A percentile compares a stretch with the other conserved stretches of the same genome.
These are phyloP conservation scores for Venustaconcha ellipsiformis DNA, from an alignment of 1,140 invertebrate species.

Conservation along the genomic window DNA sequence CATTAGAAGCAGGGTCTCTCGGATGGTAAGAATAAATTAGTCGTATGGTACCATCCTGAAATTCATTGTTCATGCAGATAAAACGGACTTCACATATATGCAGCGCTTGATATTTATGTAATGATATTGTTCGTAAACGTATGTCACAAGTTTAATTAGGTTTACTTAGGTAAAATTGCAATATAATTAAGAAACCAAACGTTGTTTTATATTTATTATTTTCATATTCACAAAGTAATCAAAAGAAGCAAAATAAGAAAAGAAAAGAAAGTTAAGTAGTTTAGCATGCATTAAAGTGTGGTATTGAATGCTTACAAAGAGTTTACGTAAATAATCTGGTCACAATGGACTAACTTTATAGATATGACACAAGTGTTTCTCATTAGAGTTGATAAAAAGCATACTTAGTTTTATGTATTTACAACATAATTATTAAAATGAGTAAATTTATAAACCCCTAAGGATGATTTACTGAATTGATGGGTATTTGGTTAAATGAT, in stretches of 20 bases:
- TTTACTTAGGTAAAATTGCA: too few species aligned
- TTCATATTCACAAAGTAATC: too few species aligned
- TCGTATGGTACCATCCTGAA: slow-evolving; percentile 21
- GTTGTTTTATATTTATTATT: background rate
- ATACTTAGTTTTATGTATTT: background rate
- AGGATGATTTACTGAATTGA: background rate
- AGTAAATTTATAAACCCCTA: background rate
- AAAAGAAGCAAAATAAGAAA: too few species aligned
- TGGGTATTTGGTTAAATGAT: background rate
- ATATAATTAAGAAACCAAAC: too few species aligned
- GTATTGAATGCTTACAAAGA: too few species aligned
- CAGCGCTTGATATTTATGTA: background rate
- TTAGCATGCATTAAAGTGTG: background rate
- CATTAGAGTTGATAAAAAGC: background rate
- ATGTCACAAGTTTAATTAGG: background rate
- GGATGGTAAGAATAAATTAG: slow-evolving; percentile 27
- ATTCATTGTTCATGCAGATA: background rate
- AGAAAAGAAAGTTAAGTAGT: background rate
- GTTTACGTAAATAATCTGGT: too few species aligned
- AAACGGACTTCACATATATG: background rate
- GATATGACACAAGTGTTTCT: background rate
- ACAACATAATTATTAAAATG: background rate
- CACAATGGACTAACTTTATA: too few species aligned
- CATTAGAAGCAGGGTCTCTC: slow-evolving; percentile 16
- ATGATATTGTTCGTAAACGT: background rate